Evolutionary conservation across 2,888 invertebrate genomes (phyloP).

Genomic region (Plagiodera versicolora): DNA sequence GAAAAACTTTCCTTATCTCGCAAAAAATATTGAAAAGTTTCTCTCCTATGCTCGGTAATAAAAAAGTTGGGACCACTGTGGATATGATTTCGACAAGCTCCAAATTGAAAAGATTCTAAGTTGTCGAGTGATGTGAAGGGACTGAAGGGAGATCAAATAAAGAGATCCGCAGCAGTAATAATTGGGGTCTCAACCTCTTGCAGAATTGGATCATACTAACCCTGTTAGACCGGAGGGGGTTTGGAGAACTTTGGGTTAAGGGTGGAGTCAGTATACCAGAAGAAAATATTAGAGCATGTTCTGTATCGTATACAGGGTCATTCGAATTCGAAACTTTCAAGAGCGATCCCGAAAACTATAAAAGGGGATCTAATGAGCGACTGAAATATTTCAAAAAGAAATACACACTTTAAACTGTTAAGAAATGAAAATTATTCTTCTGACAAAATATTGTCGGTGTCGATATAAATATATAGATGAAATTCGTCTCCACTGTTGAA

Average conservation of each 20-base stretch:
- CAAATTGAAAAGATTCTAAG: slow-evolving; percentile 15
- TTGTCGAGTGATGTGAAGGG: slow-evolving; percentile 12
- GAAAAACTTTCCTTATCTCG: slow-evolving; percentile 11
- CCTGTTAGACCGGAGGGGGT: slow-evolving; percentile 3
- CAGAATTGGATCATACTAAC: slow-evolving; percentile 18
- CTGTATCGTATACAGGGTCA: background rate
- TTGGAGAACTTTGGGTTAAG: background rate
- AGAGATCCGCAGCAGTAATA: slow-evolving; percentile 21
- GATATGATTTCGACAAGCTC: slow-evolving; percentile 17
- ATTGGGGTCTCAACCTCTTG: slow-evolving; percentile 24
- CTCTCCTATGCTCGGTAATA: slow-evolving; percentile 11
- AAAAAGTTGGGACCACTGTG: slow-evolving; percentile 15
- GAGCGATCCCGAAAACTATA: too few relatives aligned
- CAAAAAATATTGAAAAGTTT: slow-evolving; percentile 15
- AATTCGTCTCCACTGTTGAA: too few relatives aligned
- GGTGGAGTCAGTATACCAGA: background rate
- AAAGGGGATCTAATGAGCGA: too few relatives aligned
- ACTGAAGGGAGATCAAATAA: slow-evolving; percentile 18
- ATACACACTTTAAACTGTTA: too few relatives aligned
- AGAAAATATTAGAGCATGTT: background rate
- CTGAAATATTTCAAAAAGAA: too few relatives aligned
- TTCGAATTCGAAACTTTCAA: too few relatives aligned
- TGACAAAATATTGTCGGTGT: too few relatives aligned
- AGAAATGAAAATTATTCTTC: too few relatives aligned
- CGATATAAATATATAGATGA: too few relatives aligned